Evolutionary conservation across 1,140 invertebrate species (phyloP).

Genomic region (Diachasmimorpha longicaudata): DNA sequence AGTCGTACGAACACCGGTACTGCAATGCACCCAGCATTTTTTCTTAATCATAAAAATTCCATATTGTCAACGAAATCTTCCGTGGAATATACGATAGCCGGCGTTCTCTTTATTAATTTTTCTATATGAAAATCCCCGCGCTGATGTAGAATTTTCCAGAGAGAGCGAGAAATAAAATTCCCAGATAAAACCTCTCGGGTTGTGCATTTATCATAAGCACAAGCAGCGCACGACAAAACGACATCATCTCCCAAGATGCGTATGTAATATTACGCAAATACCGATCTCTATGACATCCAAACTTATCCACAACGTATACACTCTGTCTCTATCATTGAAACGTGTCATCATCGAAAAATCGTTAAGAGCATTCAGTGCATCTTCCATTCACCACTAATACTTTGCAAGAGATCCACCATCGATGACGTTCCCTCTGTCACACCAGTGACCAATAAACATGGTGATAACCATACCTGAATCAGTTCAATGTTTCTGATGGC

Average conservation of each 20-base stretch:
- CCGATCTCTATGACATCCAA: constrained; percentile 2
- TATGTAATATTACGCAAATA: constrained; percentile 22
- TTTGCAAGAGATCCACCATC: neutral
- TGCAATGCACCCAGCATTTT: too few relatives aligned
- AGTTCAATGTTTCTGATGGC: neutral
- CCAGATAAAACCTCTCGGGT: neutral
- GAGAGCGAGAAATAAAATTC: neutral
- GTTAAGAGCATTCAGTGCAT: neutral
- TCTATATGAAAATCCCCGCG: neutral
- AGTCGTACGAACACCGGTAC: too few relatives aligned
- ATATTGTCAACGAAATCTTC: neutral
- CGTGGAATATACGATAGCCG: neutral
- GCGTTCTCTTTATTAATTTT: neutral
- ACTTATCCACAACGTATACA: neutral
- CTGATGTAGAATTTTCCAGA: neutral
- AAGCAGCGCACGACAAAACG: neutral
- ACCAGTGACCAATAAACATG: constrained; percentile 3
- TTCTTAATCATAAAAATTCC: neutral
- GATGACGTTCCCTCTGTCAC: neutral
- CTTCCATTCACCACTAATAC: neutral
- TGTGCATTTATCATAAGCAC: neutral
- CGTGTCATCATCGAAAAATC: neutral
- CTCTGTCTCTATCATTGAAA: neutral
- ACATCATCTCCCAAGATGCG: constrained; percentile 8
- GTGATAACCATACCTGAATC: neutral